Base-by-base conservation (phyloP, 2,888 invertebrate species). In the Lasioglossum pauxillum region DNA sequence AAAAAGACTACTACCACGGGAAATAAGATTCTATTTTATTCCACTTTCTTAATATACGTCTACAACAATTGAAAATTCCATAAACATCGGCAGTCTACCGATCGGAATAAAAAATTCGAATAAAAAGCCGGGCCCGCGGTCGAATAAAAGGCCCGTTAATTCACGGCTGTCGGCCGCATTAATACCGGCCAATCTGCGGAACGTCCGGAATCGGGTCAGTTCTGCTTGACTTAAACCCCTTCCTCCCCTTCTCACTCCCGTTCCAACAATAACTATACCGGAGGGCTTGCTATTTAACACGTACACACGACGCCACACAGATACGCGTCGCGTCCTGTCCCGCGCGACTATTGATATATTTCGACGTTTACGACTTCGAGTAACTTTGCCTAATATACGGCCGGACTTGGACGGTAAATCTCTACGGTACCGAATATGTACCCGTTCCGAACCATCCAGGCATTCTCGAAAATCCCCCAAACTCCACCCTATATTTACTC, bases 311-410 rank as follows among this genome's bases (percentile, higher is more conserved):
- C 74, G 35, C 74, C 80, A 67, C 69, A 46, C 38, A 46, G 75
- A 77, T 72, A 83, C 31, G 27, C 27, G 60, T 64, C 16, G 27
- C 74, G 72, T 69, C 83, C 87, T 38, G 38, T 72, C 53, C 85
- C 69, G 81, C 41, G 72, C 82, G 86, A 90, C 93, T 93, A 94
- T 94, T 94, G 94, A 94, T 94, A 93, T 93, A 94, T 94, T 93
- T 92, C 91, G 93, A 94, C 93, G 85, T 94, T 94, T 94, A 94
- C 94, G 93, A 93, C 93, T 93, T 84, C 89, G 89, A 89, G 91
- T 93, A 93, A 94, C 92, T 94, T 94, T 89, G 86, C 91, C 87
- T 93, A 92, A 94, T 94, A 91, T 92, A 94, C 90, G 90, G 86
- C 87, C 67, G 75, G 91, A 91, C 92, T 93, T 91, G 86, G 91